These are phyloP conservation scores for Lates calcarifer DNA, from an alignment of 2,113 vertebrate species.

Conservation along the genomic window DNA sequence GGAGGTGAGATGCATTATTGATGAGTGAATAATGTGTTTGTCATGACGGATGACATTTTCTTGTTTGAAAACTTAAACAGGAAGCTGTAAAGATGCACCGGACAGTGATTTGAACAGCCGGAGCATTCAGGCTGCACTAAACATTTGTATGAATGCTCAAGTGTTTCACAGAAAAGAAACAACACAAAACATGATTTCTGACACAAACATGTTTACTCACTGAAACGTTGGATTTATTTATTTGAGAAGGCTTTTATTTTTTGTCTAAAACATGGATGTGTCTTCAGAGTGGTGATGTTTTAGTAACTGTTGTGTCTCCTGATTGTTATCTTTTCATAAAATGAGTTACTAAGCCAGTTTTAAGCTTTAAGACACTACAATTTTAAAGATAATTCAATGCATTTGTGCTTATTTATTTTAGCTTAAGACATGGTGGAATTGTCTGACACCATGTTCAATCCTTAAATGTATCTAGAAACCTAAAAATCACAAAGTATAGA, in stretches of 20 bases:
- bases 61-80: slow-evolving; percentile 81
- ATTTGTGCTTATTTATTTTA: background rate
- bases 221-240: background rate
- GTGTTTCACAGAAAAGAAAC: slow-evolving; percentile 9
- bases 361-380: background rate
- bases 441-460: background rate
- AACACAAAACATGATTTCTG: slow-evolving; percentile 19
- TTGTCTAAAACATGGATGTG: background rate
- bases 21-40: slow-evolving; percentile 91
- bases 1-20: slow-evolving; percentile 90
- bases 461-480: background rate
- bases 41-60: slow-evolving; percentile 82
- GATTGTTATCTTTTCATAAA: background rate
- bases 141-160: slow-evolving; percentile 6
- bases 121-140: slow-evolving; percentile 33
- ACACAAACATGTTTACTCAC: slow-evolving; percentile 18
- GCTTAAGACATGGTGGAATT: background rate
- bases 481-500: background rate
- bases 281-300: background rate
- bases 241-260: slow-evolving; percentile 8
- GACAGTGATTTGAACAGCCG: slow-evolving; percentile 62
- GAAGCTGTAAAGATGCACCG: slow-evolving; percentile 54
- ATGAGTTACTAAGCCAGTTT: background rate
- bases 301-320: background rate
- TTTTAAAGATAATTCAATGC: background rate